phyloP scores from a whole-genome alignment of 2,888 invertebrate species.

The Acanthoscelides obtectus region DNA sequence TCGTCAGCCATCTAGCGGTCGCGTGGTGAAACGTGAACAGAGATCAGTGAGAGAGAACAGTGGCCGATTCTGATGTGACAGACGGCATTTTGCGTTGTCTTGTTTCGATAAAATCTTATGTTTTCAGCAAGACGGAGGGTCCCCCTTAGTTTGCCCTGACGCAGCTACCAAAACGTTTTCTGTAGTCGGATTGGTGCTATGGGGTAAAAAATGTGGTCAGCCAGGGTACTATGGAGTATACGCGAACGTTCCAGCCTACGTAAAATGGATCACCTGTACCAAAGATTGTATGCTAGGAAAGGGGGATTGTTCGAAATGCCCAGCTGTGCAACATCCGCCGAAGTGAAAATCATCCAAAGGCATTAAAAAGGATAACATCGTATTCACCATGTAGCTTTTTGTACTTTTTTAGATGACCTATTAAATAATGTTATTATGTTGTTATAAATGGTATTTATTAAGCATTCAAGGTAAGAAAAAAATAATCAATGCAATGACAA shows the following conservation, averaged over 20 bases:
- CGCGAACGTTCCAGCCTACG: slow-evolving; percentile 62
- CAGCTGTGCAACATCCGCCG: slow-evolving; percentile 60
- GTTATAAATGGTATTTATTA: too few species aligned
- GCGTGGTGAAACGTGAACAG: too few species aligned
- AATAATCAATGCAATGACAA: too few species aligned
- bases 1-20: too few species aligned
- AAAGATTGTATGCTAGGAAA: slow-evolving; percentile 15
- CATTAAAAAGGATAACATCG: too few species aligned
- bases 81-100: too few species aligned
- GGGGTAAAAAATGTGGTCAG: slow-evolving; percentile 68
- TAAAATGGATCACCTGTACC: slow-evolving; percentile 60
- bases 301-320: slow-evolving; percentile 27
- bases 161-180: slow-evolving; percentile 49
- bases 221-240: slow-evolving; percentile 70
- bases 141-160: slow-evolving; percentile 58
- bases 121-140: slow-evolving; percentile 65
- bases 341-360: background rate
- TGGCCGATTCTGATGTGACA: too few species aligned
- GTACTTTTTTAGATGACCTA: too few species aligned
- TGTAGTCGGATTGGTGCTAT: slow-evolving; percentile 63
- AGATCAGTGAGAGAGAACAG: too few species aligned
- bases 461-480: too few species aligned
- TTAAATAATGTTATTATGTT: too few species aligned
- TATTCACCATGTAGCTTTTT: too few species aligned
- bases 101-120: background rate